Base-by-base conservation (phyloP, 2,888 invertebrate species). In the Cataglyphis livida region DNA sequence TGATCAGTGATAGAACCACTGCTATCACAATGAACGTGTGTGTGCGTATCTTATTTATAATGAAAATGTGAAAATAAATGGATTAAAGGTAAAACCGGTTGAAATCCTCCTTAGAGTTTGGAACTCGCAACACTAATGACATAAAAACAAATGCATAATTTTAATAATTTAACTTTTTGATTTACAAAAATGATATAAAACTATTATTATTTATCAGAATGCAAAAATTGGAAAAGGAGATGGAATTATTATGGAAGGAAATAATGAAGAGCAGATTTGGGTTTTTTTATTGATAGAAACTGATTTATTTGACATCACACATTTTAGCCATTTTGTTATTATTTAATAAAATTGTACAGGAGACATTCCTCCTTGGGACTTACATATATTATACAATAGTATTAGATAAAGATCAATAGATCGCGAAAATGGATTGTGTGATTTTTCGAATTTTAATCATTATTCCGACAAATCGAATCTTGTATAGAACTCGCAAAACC, bases 11-110 rank as follows among this genome's bases (percentile, higher is more conserved):
- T 93, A 90, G 92, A 93, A 90, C 92, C 91, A 92, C 91, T 90
- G 92, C 90, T 88, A 90, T 84, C 86, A 92, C 94, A 93, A 92
- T 94, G 94, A 94, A 93, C 94, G 94, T 91, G 90, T 91, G 93
- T 92, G 93, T 93, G 93, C 90, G 91, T 90, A 91, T 90, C 90
- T 93, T 93, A 93, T 93, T 93, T 93, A 93, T 93, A 92, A 93
- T 85, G 59, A 21, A 88, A 91, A 91, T 86, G 81, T 82, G 86
- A 89, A 90, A 92, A 91, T 90, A 91, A 92, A 92, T 87, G 84
- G 64, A 91, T 35, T 59, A 61, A 32, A 51, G 28, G n/a, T 48
- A 61, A 79, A 61, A 79, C 3, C 10, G 18, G 12, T 25, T 78
- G 12, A 32, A 59, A 71, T 25, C 3, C 12, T 32, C 61, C 9